These are phyloP conservation scores for Epinephelus moara DNA, from an alignment of 2,113 vertebrate species.

Conservation along the genomic window DNA sequence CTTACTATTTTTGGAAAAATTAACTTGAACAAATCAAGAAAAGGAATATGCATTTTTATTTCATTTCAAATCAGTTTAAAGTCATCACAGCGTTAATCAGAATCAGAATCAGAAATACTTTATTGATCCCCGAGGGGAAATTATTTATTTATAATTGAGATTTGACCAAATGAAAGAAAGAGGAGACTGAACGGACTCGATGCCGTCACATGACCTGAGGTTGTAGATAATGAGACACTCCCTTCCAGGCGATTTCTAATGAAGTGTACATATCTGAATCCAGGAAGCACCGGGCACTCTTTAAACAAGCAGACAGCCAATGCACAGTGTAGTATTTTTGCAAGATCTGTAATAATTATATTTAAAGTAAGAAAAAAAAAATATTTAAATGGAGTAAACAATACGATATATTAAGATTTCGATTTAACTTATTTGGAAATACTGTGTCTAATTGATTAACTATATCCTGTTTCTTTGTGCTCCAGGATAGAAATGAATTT, in stretches of 20 bases:
- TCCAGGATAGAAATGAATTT: conserved; percentile 63
- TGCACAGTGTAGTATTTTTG: conserved; percentile 83
- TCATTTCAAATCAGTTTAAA: conserved; percentile 60
- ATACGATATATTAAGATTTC: conserved; percentile 78
- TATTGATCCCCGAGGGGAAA: too few relatives aligned
- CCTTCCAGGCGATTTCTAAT: conserved; percentile 50
- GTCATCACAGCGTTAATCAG: conserved; percentile 41
- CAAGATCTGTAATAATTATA: conserved; percentile 81
- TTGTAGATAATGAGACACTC: conserved; percentile 16
- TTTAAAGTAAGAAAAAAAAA: conserved; percentile 78
- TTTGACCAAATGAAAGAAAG: conserved; percentile 70
- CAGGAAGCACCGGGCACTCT: conserved; percentile 78
- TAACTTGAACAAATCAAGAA: conserved; percentile 52
- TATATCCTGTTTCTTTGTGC: conserved; percentile 66
- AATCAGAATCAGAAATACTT: too few relatives aligned
- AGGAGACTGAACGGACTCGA: conserved; percentile 32
- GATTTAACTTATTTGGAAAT: conserved; percentile 82
- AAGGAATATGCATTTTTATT: conserved; percentile 65
- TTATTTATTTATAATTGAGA: too few relatives aligned
- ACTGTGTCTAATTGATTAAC: conserved; percentile 73
- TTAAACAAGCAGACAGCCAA: conserved; percentile 76
- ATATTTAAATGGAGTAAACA: conserved; percentile 83
- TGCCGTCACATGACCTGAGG: conserved; percentile 20
- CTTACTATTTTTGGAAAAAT: conserved; percentile 81
- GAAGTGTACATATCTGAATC: conserved; percentile 80